Conservation (phyloP, 2,797 vertebrate species). For the Siniperca undulata region DNA sequence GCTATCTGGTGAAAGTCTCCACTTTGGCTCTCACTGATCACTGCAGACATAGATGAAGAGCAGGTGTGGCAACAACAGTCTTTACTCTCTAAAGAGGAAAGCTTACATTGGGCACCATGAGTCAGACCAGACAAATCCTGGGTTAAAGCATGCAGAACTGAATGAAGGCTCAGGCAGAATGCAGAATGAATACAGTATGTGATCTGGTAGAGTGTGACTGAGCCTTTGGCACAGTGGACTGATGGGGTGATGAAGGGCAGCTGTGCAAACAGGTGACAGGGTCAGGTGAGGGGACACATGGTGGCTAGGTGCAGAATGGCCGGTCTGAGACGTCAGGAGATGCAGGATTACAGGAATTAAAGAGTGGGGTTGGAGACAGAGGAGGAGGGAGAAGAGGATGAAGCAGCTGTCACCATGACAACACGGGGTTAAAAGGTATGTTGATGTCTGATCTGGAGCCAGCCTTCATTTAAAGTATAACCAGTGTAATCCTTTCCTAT, state of each 20-base stretch:
- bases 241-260: slow-evolving; percentile 5
- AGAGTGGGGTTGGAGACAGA: slow-evolving; percentile 31
- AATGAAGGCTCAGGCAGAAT: slow-evolving; percentile 1
- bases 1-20: neutral
- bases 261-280: neutral
- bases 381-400: slow-evolving; percentile 30
- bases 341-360: slow-evolving; percentile 57
- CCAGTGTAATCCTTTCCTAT: slow-evolving; percentile 16
- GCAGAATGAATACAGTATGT: neutral
- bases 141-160: slow-evolving; percentile 23
- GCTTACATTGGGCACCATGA: neutral
- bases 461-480: neutral
- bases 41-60: slow-evolving; percentile 8
- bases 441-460: neutral
- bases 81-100: neutral
- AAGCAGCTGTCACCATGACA: slow-evolving; percentile 24
- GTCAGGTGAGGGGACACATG: slow-evolving; percentile 16
- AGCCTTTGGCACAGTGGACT: neutral
- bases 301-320: slow-evolving; percentile 13
- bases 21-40: slow-evolving; percentile 7
- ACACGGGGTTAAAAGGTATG: slow-evolving; percentile 15
- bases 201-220: slow-evolving; percentile 18
- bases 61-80: slow-evolving; percentile 18
- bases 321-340: slow-evolving; percentile 23
- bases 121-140: slow-evolving; percentile 34